Conservation (phyloP, 2,113 vertebrate species). For the Melanerpes formicivorus region DNA sequence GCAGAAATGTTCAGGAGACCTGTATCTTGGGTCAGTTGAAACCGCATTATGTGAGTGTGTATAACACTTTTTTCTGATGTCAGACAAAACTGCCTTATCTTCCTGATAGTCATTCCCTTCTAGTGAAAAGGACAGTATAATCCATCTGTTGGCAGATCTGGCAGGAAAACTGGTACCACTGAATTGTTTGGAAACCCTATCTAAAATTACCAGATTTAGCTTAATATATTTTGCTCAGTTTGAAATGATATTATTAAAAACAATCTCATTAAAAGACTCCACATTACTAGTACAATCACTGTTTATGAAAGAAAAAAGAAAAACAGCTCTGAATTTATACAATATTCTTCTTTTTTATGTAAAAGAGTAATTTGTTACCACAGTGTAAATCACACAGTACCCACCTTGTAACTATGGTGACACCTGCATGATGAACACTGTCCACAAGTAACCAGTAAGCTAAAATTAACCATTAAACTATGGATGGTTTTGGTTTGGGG, state of each 20-base stretch:
- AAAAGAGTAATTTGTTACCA: not conserved
- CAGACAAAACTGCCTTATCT: not conserved
- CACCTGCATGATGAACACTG: not conserved
- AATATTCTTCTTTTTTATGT: not conserved
- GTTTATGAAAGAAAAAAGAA: not conserved
- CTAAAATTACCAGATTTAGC: not conserved
- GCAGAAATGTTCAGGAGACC: not conserved
- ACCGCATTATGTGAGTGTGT: too few species aligned
- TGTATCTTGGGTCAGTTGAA: not conserved
- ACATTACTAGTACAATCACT: not conserved
- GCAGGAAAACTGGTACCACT: not conserved
- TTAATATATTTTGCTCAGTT: not conserved
- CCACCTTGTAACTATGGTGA: not conserved
- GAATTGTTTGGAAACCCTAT: not conserved
- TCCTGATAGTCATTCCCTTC: not conserved
- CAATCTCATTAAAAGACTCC: not conserved
- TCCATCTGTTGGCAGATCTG: not conserved
- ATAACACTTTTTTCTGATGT: not conserved
- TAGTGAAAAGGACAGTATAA: not conserved
- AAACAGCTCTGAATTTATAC: not conserved
- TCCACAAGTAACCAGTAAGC: not conserved
- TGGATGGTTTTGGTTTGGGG: not conserved
- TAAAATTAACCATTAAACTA: not conserved
- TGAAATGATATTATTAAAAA: not conserved
- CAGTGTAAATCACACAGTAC: not conserved